phyloP scores from a whole-genome alignment of 2,113 vertebrate species.

The Brachypodius melanocephalos region DNA sequence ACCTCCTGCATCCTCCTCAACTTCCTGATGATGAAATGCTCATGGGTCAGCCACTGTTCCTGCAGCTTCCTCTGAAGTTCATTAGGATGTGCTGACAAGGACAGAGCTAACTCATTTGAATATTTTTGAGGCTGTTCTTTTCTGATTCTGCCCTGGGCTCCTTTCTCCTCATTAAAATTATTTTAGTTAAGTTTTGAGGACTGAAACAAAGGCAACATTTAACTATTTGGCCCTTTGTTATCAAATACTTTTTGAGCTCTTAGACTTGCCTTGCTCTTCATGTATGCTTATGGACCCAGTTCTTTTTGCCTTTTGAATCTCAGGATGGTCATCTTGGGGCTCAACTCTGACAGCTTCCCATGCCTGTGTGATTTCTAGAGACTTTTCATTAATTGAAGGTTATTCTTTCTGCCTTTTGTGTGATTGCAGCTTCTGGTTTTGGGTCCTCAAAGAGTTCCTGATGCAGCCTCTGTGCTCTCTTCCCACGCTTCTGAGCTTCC shows the following conservation, averaged over 20 bases:
- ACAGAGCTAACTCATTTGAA: background rate
- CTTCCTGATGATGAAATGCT: background rate
- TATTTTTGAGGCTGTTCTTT: constrained; percentile 14
- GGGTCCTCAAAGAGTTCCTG: constrained; percentile 14
- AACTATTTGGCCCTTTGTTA: background rate
- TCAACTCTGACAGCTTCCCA: background rate
- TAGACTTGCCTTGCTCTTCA: background rate
- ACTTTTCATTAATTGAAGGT: background rate
- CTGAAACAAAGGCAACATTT: constrained; percentile 29
- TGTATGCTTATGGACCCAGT: background rate
- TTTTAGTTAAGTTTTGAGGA: constrained; percentile 24
- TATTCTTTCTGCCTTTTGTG: constrained; percentile 1
- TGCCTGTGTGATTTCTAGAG: background rate
- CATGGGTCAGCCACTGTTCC: background rate
- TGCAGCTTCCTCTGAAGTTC: constrained; percentile 41
- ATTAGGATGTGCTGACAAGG: constrained; percentile 28
- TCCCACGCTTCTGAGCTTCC: constrained; percentile 35
- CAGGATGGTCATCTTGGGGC: background rate
- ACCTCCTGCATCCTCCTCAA: background rate
- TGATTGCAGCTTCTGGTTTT: background rate
- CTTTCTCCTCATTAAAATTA: constrained; percentile 55
- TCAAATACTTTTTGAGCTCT: background rate
- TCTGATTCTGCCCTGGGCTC: constrained; percentile 18
- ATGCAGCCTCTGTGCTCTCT: constrained; percentile 3
- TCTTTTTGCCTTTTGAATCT: background rate